Conservation (phyloP, 2,888 invertebrate genomes). For the Euphydryas editha region DNA sequence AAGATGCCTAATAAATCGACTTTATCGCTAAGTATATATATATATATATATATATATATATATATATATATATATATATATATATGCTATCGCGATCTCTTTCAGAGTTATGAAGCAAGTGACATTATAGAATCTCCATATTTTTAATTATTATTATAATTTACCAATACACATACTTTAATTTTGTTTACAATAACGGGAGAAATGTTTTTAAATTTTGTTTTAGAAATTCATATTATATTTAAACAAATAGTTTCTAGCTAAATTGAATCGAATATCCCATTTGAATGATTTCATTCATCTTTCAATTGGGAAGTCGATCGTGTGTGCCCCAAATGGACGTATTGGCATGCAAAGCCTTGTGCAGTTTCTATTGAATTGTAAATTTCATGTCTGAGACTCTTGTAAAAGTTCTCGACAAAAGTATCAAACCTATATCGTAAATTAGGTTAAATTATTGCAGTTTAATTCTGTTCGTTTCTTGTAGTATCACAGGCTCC, state of each 20-base stretch:
- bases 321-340: slow-evolving; percentile 78
- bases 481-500: too few species aligned
- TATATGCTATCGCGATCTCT: too few species aligned
- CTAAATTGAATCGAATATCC: slow-evolving; percentile 42
- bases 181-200: neutral
- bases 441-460: slow-evolving; percentile 8
- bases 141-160: neutral
- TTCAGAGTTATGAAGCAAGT: too few species aligned
- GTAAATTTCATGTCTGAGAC: slow-evolving; percentile 77
- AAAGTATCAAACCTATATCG: slow-evolving; percentile 20
- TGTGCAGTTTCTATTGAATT: slow-evolving; percentile 81
- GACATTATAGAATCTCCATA: neutral
- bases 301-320: slow-evolving; percentile 76
- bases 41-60: too few species aligned
- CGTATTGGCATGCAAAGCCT: slow-evolving; percentile 82
- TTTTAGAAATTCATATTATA: slow-evolving; percentile 5
- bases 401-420: slow-evolving; percentile 60
- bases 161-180: neutral
- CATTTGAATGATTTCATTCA: slow-evolving; percentile 78
- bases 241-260: slow-evolving; percentile 16
- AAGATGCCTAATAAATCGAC: too few species aligned
- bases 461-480: neutral
- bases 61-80: too few species aligned
- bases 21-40: too few species aligned
- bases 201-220: neutral